Evolutionary conservation across 2,888 invertebrate species (phyloP), one percentile per base, ranked within the genome.

Genomic region (Macrosoma leucophasiata): DNA sequence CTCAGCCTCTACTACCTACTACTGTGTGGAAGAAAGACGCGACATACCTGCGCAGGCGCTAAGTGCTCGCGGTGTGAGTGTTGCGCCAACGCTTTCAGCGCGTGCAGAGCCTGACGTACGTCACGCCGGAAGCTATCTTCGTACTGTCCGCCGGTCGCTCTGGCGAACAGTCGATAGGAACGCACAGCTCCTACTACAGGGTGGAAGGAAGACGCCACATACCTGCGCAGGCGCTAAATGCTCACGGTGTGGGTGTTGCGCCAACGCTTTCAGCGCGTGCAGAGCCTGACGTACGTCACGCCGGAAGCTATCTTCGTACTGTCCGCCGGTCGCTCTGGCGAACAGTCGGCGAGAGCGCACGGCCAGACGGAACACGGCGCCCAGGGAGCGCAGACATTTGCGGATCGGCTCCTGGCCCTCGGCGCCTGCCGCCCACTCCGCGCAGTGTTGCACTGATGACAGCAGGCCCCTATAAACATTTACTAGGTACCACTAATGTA

Each of bases 311-410:
- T 96, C 96, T 59, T 95, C 95, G 59, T 92, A 94, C 68, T 94
- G 92, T 0, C 94, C 95, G 5, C 93, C 94, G 0, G 94, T 95
- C 0, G 95, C 95, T 10, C 94, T 86, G 0, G 94, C 90, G 77
- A 95, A 96, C 20, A 96, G 63, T 20, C 93, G 69, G 4, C 95
- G 86, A 22, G 96, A 97, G 52, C 96, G 93, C 19, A 97, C 96
- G 2, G 97, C 93, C 52, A 97, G 88, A 45, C 96, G 93, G 73
- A 97, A 95, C 49, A 97, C 94, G 42, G 95, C 96, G 61, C 96
- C 96, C 24, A 97, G 81, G 0, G 96, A 95, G 34, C 93, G 90
- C 39, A 96, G 94, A 59, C 95, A 95, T 60, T 94, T 95, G 63
- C 94, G 91, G 39, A 96, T 94, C 0, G 95, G 92, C 56, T 96